These are phyloP conservation scores for Triplophysa rosa DNA, from an alignment of 2,113 vertebrate genomes.

Conservation along the genomic window DNA sequence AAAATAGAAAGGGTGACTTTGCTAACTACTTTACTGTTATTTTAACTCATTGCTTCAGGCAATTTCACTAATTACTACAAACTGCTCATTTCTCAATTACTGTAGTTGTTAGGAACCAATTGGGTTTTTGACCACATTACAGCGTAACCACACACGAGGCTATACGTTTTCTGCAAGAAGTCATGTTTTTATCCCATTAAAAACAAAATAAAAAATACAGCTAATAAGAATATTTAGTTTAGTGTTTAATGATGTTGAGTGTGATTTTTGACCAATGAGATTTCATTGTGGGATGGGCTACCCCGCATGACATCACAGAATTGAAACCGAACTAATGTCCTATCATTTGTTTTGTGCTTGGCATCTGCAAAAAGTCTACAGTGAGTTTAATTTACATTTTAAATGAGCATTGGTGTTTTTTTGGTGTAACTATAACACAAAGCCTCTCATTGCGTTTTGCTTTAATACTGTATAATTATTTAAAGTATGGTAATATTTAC, in stretches of 20 bases:
- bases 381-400: too few species aligned
- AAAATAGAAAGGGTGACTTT: conserved; percentile 49
- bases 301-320: background rate
- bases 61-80: conserved; percentile 18
- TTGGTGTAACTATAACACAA: too few species aligned
- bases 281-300: background rate
- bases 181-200: background rate
- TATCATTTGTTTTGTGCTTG: too few species aligned
- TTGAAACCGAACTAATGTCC: background rate
- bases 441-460: too few species aligned
- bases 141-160: too few species aligned
- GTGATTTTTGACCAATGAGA: background rate
- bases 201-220: background rate
- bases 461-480: too few species aligned
- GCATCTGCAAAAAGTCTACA: too few species aligned
- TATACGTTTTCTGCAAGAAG: too few species aligned
- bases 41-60: conserved; percentile 30
- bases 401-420: too few species aligned
- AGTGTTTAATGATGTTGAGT: background rate
- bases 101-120: background rate
- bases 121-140: background rate
- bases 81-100: background rate
- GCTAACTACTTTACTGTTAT: conserved; percentile 46
- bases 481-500: too few species aligned
- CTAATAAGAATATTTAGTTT: background rate